These are phyloP conservation scores for Leucophenga maculata DNA, from an alignment of 2,888 invertebrate species.

Conservation along the genomic window DNA sequence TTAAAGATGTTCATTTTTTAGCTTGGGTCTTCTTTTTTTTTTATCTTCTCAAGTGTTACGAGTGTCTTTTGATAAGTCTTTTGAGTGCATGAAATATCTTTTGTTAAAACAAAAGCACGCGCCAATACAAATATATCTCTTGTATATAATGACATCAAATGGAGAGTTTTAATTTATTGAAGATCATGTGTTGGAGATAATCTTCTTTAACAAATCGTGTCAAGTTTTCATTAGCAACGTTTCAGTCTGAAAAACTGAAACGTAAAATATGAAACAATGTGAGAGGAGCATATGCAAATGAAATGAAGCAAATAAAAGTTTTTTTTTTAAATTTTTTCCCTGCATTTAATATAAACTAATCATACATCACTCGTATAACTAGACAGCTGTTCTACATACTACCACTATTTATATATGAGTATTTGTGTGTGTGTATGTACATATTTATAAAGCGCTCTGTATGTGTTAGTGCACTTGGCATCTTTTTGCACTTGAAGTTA, in stretches of 20 bases:
- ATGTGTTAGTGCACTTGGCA: not conserved
- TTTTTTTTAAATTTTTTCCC: not conserved
- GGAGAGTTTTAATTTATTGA: too few relatives aligned
- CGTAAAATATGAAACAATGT: too few relatives aligned
- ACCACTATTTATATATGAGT: not conserved
- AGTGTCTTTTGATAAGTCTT: not conserved
- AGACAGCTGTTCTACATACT: not conserved
- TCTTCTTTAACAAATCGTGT: too few relatives aligned
- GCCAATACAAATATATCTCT: too few relatives aligned
- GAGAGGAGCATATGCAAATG: too few relatives aligned
- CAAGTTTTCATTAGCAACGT: too few relatives aligned
- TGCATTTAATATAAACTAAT: too few relatives aligned
- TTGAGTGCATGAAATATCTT: not conserved
- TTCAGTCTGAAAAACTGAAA: too few relatives aligned
- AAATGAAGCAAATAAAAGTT: too few relatives aligned
- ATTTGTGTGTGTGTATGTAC: not conserved
- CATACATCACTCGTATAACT: not conserved
- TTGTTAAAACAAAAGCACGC: too few relatives aligned
- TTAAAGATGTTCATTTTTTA: slow-evolving; percentile 11
- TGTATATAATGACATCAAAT: too few relatives aligned
- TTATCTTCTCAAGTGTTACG: not conserved
- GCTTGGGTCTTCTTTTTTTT: not conserved
- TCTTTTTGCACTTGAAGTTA: slow-evolving; percentile 7
- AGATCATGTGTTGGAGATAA: too few relatives aligned
- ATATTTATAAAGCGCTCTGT: not conserved